Evolutionary conservation across 2,888 invertebrate species (phyloP).

Genomic region (Apomyelois bistriatella): DNA sequence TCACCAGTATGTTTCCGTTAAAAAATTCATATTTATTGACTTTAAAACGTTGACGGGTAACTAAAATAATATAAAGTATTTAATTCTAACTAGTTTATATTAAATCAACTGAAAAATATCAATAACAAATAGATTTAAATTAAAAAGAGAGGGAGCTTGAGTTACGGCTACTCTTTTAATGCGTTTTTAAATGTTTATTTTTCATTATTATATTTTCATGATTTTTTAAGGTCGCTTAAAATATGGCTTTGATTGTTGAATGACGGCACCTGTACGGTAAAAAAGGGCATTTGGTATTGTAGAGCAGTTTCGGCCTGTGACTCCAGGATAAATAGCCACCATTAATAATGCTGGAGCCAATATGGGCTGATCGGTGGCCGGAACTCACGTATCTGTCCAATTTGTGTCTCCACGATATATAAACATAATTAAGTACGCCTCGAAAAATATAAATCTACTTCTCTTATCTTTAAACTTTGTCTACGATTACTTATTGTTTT

Average conservation of each 20-base stretch:
- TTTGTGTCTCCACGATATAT: conserved; percentile 1
- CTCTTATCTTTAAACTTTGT: background rate
- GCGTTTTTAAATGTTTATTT: no score
- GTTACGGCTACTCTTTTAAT: no score
- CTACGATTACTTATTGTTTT: no score
- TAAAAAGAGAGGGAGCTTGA: no score
- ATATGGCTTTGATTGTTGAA: background rate
- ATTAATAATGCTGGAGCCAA: conserved; percentile 11
- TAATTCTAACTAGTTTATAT: no score
- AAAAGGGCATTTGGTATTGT: conserved; percentile 5
- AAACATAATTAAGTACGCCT: background rate
- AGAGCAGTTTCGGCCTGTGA: conserved; percentile 9
- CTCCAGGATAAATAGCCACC: conserved; percentile 4
- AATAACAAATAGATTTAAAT: no score
- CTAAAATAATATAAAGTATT: no score
- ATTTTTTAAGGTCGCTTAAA: background rate
- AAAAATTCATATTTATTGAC: no score
- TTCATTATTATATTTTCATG: background rate
- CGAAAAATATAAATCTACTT: background rate
- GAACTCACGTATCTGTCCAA: conserved; percentile 7
- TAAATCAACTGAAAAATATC: no score
- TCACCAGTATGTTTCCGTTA: no score
- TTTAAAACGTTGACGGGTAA: no score
- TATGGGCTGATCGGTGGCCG: conserved; percentile 3
- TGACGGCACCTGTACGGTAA: conserved; percentile 9